Evolutionary conservation across 2,888 invertebrate genomes (phyloP), one percentile per base, ranked within the genome.

Genomic region (Macrophya alboannulata): DNA sequence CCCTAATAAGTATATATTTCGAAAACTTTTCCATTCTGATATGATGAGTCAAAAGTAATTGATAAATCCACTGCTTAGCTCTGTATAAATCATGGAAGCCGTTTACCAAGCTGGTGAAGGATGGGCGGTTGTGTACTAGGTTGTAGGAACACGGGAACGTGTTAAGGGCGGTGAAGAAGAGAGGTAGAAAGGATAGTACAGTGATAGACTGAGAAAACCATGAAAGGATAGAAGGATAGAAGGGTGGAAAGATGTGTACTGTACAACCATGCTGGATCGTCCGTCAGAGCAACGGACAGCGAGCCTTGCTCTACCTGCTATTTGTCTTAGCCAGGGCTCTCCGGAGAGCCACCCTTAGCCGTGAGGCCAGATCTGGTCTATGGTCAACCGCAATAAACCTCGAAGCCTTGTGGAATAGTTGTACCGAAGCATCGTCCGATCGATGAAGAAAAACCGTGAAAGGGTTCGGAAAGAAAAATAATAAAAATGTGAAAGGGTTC

Each of bases 261-360:
- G 81, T 62, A 81, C 12, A 62, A 15, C 40, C 62, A 21, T 17
- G 6, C 21, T 45, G 48, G 83, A 83, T 68, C 83, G 83, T 83
- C 40, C 83, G 83, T 83, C 83, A 83, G 83, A 48, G 40, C 8
- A 45, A 51, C 83, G 31, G 48, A 83, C 83, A 83, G 65, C 48
- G 83, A 83, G 37, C 40, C 83, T 83, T 17, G 83, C n/a, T 48
- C 68, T 83, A 83, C 71, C 65, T 48, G 48, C 83, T 40, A 83
- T 83, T 83, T 83, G 68, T 83, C 83, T 83, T 83, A 59, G 55
- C 83, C 83, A 83, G 68, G 83, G 65, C 83, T 83, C 83, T 83
- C 83, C 71, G 31, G 83, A 83, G 83, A 68, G 68, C 68, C 37
- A 83, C 83, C 81, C 25, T 21, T n/a, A 55, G 43, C 25, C 31